Evolutionary conservation across 2,797 vertebrate species (phyloP), one percentile per base, ranked within the genome.

Genomic region (Antrozous pallidus): DNA sequence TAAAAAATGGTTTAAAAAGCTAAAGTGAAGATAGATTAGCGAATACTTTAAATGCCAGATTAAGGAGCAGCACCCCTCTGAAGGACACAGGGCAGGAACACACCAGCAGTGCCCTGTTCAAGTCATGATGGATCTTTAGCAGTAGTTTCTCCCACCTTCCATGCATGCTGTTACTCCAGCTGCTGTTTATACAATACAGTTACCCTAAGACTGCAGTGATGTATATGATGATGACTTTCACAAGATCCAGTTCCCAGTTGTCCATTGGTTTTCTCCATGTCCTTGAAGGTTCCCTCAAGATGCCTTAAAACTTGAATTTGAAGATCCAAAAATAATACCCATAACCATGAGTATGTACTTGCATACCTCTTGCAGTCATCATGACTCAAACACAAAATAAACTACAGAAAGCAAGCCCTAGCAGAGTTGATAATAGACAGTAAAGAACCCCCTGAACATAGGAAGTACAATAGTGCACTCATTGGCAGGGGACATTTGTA

Each of bases 221-320:
- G 1, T 80, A 2, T 84, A 5, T 90, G 69, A 78, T 90, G 69
- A 78, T 63, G 47, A 14, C 33, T 56, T 94, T 88, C 54, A 63
- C 36, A 90, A 58, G 63, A 70, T 70, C 42, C 45, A n/a, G 22
- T 65, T 92, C 10, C 65, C 36, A 38, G 10, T 90, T 74, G 22
- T 84, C 77, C 74, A 16, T 22, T 83, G 9, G 11, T 82, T 93
- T 94, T 54, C 67, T 61, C 36, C 47, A 61, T 89, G 85, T 95
- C 65, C 65, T 91, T 86, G 54, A 89, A 61, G 31, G 3, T 79
- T 92, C 61, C 80, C 28, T 92, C 49, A 88, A 56, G 26, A 51
- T 88, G 10, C 65, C 28, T 93, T 93, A 77, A 93, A 90, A 71
- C 18, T 95, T 93, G 14, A 31, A 87, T 95, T 91, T 95, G 91